Evolutionary conservation across 2,113 vertebrate species (phyloP).

Genomic region (Pedionomus torquatus): DNA sequence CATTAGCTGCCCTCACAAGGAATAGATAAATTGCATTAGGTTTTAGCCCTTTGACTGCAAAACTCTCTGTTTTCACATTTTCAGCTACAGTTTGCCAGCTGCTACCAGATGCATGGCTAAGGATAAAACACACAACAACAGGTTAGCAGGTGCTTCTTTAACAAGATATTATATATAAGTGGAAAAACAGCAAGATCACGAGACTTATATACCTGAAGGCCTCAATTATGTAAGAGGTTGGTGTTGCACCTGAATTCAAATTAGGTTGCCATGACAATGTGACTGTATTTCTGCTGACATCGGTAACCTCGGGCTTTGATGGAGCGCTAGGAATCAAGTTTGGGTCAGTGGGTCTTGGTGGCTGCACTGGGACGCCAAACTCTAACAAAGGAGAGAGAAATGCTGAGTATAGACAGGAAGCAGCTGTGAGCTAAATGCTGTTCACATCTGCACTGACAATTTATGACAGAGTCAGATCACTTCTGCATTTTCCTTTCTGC

Average conservation of each 20-base stretch:
- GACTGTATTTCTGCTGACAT: slow-evolving; percentile 91
- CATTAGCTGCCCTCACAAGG: slow-evolving; percentile 95
- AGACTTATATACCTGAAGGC: slow-evolving; percentile 89
- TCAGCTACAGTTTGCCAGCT: slow-evolving; percentile 98
- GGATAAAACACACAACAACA: slow-evolving; percentile 36
- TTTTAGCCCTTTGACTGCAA: slow-evolving; percentile 90
- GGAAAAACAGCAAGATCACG: background rate
- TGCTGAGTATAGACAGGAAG: background rate
- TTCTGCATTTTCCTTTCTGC: background rate
- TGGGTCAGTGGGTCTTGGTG: slow-evolving; percentile 93
- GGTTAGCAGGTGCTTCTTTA: slow-evolving; percentile 39
- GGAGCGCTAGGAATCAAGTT: slow-evolving; percentile 97
- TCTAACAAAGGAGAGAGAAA: slow-evolving; percentile 74
- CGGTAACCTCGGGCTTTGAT: slow-evolving; percentile 92
- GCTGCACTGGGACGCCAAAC: slow-evolving; percentile 92
- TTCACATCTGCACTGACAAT: background rate
- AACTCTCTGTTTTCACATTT: slow-evolving; percentile 93
- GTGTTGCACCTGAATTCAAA: slow-evolving; percentile 93
- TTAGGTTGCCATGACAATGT: slow-evolving; percentile 94
- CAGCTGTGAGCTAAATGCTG: background rate
- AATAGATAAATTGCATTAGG: slow-evolving; percentile 97
- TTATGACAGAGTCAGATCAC: background rate
- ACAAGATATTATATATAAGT: background rate
- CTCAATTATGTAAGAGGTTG: slow-evolving; percentile 97
- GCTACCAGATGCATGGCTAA: slow-evolving; percentile 95